A percentile compares a stretch with the other conserved stretches of the same genome.
phyloP scores from a whole-genome alignment of 2,797 vertebrate genomes.

The Carcharodon carcharias region DNA sequence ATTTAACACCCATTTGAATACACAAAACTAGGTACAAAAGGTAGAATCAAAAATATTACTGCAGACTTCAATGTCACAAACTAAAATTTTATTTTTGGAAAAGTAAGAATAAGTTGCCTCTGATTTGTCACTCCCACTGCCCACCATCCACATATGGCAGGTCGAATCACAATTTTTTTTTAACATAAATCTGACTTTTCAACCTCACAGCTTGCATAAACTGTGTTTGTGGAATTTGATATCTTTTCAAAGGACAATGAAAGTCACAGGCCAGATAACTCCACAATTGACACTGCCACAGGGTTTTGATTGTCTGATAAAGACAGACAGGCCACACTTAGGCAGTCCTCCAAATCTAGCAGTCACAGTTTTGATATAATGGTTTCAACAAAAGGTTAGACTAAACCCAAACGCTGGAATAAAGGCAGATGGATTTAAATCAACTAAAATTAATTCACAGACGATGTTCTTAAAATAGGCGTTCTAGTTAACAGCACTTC shows the following conservation, averaged over 20 bases:
- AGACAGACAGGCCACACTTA: slow-evolving; percentile 47
- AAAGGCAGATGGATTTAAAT: background rate
- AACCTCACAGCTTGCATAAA: slow-evolving; percentile 36
- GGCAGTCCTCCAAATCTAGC: slow-evolving; percentile 26
- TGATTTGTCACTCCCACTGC: background rate
- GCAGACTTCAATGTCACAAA: background rate
- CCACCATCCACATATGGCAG: background rate
- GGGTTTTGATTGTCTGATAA: slow-evolving; percentile 46
- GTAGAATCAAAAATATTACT: background rate
- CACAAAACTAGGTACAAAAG: background rate
- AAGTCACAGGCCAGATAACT: slow-evolving; percentile 39
- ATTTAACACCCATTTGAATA: background rate
- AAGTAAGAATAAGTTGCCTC: background rate
- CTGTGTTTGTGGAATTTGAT: slow-evolving; percentile 44
- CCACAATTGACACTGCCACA: slow-evolving; percentile 44
- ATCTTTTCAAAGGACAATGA: slow-evolving; percentile 48
- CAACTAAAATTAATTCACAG: background rate
- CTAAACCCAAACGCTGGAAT: background rate
- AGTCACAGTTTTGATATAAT: slow-evolving; percentile 37
- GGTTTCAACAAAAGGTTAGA: background rate
- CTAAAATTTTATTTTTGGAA: background rate
- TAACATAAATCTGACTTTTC: slow-evolving; percentile 40
- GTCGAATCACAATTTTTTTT: background rate
- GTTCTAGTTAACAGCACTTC: background rate
- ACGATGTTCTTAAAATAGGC: background rate